These are phyloP conservation scores for Borostomias antarcticus DNA, from an alignment of 2,797 vertebrate genomes.

Conservation along the genomic window DNA sequence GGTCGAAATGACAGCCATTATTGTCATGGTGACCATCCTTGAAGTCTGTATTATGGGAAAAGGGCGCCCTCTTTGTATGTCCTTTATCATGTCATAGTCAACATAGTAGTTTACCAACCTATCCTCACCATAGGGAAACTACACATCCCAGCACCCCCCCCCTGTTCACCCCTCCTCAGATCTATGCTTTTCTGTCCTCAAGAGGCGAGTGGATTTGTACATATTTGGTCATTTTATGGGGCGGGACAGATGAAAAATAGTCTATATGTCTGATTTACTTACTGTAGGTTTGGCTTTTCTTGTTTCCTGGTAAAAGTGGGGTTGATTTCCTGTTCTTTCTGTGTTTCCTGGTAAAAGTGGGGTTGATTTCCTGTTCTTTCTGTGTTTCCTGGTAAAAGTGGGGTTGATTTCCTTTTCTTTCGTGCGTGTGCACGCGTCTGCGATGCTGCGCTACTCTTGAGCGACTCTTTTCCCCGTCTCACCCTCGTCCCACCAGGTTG, in stretches of 20 bases:
- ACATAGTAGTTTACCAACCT: neutral
- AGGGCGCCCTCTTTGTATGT: neutral
- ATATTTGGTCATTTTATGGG: neutral
- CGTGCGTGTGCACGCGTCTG: neutral
- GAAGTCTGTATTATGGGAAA: neutral
- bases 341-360: neutral
- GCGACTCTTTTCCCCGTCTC: neutral
- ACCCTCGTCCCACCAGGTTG: neutral
- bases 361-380: constrained; percentile 1
- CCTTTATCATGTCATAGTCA: neutral
- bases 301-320: neutral
- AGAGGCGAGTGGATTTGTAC: constrained; percentile 16
- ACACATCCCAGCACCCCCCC: constrained; percentile 5
- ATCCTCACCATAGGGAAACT: neutral
- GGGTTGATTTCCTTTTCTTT: neutral
- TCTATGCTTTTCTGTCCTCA: constrained; percentile 14
- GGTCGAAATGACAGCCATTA: neutral
- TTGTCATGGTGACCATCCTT: neutral
- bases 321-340: neutral
- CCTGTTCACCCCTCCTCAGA: neutral
- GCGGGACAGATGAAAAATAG: neutral
- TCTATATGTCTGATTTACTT: neutral
- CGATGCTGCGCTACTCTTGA: neutral
- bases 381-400: neutral
- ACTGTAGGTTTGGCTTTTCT: constrained; percentile 8